Conservation (phyloP, 2,888 invertebrate genomes). For the Spodoptera exigua region DNA sequence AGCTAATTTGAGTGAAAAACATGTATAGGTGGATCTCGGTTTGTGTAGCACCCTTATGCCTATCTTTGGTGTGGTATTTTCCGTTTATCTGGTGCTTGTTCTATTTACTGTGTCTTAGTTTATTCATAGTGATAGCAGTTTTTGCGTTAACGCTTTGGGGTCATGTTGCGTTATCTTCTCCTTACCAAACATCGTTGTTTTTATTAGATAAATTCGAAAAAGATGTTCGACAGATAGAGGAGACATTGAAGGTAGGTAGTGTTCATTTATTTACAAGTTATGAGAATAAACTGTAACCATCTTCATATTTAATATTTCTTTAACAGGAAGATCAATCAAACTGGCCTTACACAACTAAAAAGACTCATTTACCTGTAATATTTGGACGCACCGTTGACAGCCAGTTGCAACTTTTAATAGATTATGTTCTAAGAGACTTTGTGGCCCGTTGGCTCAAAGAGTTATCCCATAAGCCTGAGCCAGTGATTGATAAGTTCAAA, state of each 20-base stretch:
- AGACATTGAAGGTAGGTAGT: slow-evolving; percentile 88
- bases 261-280: not conserved
- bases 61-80: slow-evolving; percentile 76
- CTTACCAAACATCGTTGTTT: slow-evolving; percentile 90
- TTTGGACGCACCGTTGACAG: slow-evolving; percentile 95
- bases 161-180: slow-evolving; percentile 91
- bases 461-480: slow-evolving; percentile 91
- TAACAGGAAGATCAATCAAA: slow-evolving; percentile 80
- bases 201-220: slow-evolving; percentile 90
- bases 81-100: slow-evolving; percentile 74
- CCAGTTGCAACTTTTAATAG: slow-evolving; percentile 94
- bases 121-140: slow-evolving; percentile 69
- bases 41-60: slow-evolving; percentile 68
- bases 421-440: slow-evolving; percentile 94
- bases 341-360: slow-evolving; percentile 78
- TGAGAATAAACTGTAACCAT: not conserved
- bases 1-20: slow-evolving; percentile 56
- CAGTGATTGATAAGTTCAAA: slow-evolving; percentile 91
- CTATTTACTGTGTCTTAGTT: slow-evolving; percentile 72
- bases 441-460: slow-evolving; percentile 93
- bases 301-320: slow-evolving; percentile 25
- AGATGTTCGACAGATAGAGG: slow-evolving; percentile 90
- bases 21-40: slow-evolving; percentile 76
- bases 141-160: slow-evolving; percentile 88
- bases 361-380: slow-evolving; percentile 92